phyloP scores from a whole-genome alignment of 2,113 vertebrate species.

The Ailuropoda melanoleuca region DNA sequence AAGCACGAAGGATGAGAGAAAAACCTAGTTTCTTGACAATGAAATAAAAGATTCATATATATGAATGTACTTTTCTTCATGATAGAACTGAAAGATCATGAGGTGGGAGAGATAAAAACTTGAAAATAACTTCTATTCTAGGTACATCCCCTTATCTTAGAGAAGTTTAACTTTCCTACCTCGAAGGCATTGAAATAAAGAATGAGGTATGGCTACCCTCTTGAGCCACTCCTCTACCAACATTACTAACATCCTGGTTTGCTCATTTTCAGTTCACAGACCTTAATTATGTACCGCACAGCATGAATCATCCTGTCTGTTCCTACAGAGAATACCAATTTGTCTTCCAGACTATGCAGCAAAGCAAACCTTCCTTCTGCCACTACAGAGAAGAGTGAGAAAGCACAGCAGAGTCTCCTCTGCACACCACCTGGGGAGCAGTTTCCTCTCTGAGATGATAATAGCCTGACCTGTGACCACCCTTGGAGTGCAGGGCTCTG shows the following conservation, averaged over 20 bases:
- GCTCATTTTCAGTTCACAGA: slow-evolving; percentile 26
- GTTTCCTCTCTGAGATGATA: background rate
- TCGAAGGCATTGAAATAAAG: background rate
- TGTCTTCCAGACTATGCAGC: background rate
- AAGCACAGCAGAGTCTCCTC: background rate
- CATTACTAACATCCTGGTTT: slow-evolving; percentile 37
- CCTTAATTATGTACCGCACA: slow-evolving; percentile 38
- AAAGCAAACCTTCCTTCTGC: background rate
- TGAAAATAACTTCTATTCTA: slow-evolving; percentile 22
- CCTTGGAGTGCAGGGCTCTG: background rate
- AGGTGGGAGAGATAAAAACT: background rate
- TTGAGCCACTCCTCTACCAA: background rate
- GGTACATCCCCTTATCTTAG: background rate
- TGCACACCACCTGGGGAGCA: background rate
- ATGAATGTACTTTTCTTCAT: background rate
- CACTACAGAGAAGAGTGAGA: background rate
- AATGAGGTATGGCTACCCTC: background rate
- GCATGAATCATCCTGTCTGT: slow-evolving; percentile 32
- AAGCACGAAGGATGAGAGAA: background rate
- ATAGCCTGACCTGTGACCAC: background rate
- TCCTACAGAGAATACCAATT: background rate
- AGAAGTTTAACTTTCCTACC: background rate
- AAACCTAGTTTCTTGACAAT: background rate
- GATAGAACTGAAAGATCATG: background rate
- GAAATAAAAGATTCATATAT: background rate